These are phyloP conservation scores for Brachypalpus laphriformis DNA, from an alignment of 2,888 invertebrate species.

Conservation along the genomic window DNA sequence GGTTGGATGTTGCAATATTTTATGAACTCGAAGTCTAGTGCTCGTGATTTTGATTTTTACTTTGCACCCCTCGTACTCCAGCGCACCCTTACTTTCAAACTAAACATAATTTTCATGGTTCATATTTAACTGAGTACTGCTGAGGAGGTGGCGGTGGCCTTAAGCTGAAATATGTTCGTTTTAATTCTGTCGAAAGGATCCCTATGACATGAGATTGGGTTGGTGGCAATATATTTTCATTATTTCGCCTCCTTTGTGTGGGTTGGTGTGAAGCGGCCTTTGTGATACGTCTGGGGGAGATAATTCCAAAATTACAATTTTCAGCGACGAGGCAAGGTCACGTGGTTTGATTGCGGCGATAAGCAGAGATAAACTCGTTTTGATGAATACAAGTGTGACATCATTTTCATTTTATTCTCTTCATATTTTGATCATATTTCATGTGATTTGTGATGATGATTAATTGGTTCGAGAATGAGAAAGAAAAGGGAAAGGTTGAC, in stretches of 20 bases:
- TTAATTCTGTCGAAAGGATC: slow-evolving; percentile 40
- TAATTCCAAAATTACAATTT: slow-evolving; percentile 54
- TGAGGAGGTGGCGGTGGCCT: slow-evolving; percentile 2
- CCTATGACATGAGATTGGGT: slow-evolving; percentile 29
- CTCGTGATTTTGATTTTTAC: neutral
- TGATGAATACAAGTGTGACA: slow-evolving; percentile 42
- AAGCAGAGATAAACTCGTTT: slow-evolving; percentile 47
- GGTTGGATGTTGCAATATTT: slow-evolving; percentile 18
- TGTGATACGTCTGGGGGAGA: slow-evolving; percentile 21
- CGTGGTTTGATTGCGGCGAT: slow-evolving; percentile 47
- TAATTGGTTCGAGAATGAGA: slow-evolving; percentile 36
- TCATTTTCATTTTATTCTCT: slow-evolving; percentile 10
- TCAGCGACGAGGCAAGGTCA: slow-evolving; percentile 30
- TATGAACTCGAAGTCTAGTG: neutral
- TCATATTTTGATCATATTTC: slow-evolving; percentile 54
- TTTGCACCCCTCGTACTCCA: neutral
- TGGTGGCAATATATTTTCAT: slow-evolving; percentile 47
- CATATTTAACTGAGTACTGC: slow-evolving; percentile 41
- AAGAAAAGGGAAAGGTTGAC: slow-evolving; percentile 1
- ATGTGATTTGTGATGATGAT: slow-evolving; percentile 52
- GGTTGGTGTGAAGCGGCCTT: slow-evolving; percentile 7
- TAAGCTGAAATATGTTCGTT: slow-evolving; percentile 27
- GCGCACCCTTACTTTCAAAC: slow-evolving; percentile 15
- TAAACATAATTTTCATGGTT: slow-evolving; percentile 53
- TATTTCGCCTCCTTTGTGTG: slow-evolving; percentile 19